Evolutionary conservation across 1,140 invertebrate species (phyloP).

Genomic region (Dryas iulia): DNA sequence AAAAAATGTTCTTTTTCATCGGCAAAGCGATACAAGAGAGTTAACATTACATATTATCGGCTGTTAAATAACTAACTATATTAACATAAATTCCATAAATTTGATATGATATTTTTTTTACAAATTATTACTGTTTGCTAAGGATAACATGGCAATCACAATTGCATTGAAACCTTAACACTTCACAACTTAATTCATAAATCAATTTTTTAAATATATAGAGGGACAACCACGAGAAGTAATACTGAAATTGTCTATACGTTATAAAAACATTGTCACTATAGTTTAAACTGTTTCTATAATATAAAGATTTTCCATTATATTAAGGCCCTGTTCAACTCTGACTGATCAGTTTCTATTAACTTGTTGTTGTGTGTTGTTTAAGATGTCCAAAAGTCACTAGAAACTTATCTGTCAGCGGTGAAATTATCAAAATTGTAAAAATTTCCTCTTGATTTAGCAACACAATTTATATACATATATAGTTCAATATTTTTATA

Average conservation of each 20-base stretch:
- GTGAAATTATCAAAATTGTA: neutral
- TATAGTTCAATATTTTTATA: neutral
- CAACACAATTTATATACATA: neutral
- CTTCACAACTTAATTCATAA: neutral
- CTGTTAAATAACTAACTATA: neutral
- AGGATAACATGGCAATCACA: too few species aligned
- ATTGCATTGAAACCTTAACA: too few species aligned
- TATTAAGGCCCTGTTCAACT: neutral
- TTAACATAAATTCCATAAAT: neutral
- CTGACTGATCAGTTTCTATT: neutral
- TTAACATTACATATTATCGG: neutral
- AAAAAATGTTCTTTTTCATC: neutral
- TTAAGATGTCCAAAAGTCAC: too few species aligned
- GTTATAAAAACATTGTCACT: constrained; percentile 14
- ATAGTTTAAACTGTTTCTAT: neutral
- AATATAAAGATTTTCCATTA: neutral
- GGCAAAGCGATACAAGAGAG: neutral
- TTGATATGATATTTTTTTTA: neutral
- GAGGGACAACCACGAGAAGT: neutral
- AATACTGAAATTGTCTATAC: constrained; percentile 10
- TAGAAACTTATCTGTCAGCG: neutral
- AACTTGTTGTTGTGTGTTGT: too few species aligned
- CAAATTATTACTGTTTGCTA: neutral
- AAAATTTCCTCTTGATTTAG: neutral
- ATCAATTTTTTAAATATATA: too few species aligned